Conservation (phyloP, 2,888 invertebrate genomes). For the Morinoia aosen region DNA sequence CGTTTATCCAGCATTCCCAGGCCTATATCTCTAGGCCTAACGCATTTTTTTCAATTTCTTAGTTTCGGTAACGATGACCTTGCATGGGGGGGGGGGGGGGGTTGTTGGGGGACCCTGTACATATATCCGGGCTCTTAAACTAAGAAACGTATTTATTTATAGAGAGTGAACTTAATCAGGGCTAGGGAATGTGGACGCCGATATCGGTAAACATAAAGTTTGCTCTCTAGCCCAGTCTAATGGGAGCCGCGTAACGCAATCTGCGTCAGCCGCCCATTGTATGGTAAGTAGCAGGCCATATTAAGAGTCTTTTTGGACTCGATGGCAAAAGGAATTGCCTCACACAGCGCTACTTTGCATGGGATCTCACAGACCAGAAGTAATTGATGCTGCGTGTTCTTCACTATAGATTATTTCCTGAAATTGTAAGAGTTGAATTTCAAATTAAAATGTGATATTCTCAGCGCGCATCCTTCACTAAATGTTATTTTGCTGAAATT, state of each 20-base stretch:
- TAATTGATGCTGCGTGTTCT: neutral
- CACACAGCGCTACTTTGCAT: neutral
- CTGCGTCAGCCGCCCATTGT: slow-evolving; percentile 6
- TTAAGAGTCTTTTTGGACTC: neutral
- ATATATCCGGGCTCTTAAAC: no score
- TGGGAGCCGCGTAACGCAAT: neutral
- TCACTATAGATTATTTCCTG: neutral
- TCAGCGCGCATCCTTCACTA: neutral
- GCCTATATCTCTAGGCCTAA: no score
- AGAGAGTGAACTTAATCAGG: no score
- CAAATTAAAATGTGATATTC: no score
- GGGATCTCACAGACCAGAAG: neutral
- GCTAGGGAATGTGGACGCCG: neutral
- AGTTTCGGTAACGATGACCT: no score
- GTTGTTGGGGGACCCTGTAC: no score
- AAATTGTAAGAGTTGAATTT: neutral
- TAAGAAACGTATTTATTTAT: no score
- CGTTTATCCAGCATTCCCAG: no score
- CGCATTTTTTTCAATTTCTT: no score
- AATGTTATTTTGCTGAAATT: neutral
- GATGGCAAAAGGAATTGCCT: neutral
- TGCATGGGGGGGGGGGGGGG: no score
- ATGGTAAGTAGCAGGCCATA: neutral
- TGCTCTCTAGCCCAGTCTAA: neutral
- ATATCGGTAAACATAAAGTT: neutral